These are phyloP conservation scores for Petrocephalus schoutedeni DNA, from an alignment of 2,797 vertebrate genomes.

Conservation along the genomic window DNA sequence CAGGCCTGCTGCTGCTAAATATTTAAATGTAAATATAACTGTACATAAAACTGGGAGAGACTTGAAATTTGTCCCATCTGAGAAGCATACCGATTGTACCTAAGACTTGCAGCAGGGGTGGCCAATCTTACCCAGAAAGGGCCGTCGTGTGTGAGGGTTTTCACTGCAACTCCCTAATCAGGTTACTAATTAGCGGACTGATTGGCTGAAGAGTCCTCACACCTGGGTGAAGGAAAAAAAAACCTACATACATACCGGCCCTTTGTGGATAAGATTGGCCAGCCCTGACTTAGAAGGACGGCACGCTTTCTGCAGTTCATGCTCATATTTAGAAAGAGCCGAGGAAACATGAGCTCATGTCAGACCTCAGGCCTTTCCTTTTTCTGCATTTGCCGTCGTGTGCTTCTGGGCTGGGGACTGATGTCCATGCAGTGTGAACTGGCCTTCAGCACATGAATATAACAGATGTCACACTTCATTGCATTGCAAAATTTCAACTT, in stretches of 20 bases:
- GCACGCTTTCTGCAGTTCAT: neutral
- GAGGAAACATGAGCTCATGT: neutral
- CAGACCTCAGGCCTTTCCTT: neutral
- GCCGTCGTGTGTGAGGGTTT: too few relatives aligned
- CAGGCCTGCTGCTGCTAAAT: neutral
- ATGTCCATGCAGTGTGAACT: too few relatives aligned
- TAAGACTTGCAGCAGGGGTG: neutral
- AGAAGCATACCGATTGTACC: neutral
- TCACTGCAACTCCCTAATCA: too few relatives aligned
- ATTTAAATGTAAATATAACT: neutral
- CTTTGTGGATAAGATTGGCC: too few relatives aligned
- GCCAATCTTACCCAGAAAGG: too few relatives aligned
- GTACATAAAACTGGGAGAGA: neutral
- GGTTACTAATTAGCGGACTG: too few relatives aligned
- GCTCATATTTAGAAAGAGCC: neutral
- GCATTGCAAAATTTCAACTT: neutral
- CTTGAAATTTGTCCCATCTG: neutral
- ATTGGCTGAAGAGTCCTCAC: too few relatives aligned
- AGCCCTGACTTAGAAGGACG: neutral
- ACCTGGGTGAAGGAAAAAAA: too few relatives aligned
- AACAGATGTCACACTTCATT: neutral
- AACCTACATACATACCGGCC: too few relatives aligned
- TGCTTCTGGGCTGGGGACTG: too few relatives aligned
- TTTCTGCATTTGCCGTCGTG: too few relatives aligned
- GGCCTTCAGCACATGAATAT: neutral